Evolutionary conservation across 2,113 vertebrate species (phyloP).

Genomic region (Cyphomyrus plagiostoma): DNA sequence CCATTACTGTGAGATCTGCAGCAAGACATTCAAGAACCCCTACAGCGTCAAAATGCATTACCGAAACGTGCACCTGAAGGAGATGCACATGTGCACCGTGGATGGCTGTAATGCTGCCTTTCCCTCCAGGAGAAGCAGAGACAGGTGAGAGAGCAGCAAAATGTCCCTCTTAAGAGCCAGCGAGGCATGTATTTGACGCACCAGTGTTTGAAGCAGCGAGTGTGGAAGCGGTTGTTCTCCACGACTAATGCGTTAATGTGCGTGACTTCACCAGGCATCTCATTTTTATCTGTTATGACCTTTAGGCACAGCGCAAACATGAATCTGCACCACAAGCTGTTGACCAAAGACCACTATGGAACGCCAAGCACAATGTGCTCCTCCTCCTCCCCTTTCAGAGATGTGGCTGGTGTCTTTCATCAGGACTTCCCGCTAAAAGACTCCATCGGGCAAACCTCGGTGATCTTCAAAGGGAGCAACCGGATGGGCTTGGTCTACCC

Average conservation of each 20-base stretch:
- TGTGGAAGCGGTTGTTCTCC: neutral
- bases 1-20: constrained; percentile 86
- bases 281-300: constrained; percentile 35
- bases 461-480: constrained; percentile 82
- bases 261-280: neutral
- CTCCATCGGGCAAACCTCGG: constrained; percentile 71
- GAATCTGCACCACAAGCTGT: constrained; percentile 86
- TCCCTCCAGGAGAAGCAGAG: constrained; percentile 87
- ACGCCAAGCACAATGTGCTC: constrained; percentile 56
- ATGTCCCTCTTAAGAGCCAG: constrained; percentile 20
- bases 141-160: constrained; percentile 76
- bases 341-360: constrained; percentile 79
- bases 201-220: neutral
- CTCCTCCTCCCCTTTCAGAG: constrained; percentile 68
- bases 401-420: constrained; percentile 63
- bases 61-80: constrained; percentile 83
- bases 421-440: constrained; percentile 66
- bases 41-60: constrained; percentile 90
- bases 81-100: constrained; percentile 83
- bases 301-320: constrained; percentile 89
- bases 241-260: neutral
- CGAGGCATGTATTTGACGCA: neutral
- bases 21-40: constrained; percentile 88
- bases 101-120: constrained; percentile 85
- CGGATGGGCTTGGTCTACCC: constrained; percentile 81